These are phyloP conservation scores for Cenopis cana DNA, from an alignment of 2,888 invertebrate species.

Conservation along the genomic window DNA sequence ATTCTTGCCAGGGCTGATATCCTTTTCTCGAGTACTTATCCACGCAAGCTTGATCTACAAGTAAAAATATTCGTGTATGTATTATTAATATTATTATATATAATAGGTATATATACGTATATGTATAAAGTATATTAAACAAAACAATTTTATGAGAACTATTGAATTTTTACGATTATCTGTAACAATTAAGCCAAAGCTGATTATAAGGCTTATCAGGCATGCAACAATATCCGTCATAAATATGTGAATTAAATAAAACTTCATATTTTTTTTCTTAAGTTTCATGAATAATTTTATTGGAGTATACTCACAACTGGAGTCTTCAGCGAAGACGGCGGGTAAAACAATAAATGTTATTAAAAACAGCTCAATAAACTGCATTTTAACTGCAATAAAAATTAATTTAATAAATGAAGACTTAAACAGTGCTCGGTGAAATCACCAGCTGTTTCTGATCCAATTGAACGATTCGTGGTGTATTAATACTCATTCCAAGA, in stretches of 20 bases:
- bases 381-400: slow-evolving; percentile 58
- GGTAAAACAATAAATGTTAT: slow-evolving; percentile 60
- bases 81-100: neutral
- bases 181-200: neutral
- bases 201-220: no score
- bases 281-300: neutral
- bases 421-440: slow-evolving; percentile 35
- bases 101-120: no score
- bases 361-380: slow-evolving; percentile 58
- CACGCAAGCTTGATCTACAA: slow-evolving; percentile 79
- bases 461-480: slow-evolving; percentile 45
- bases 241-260: no score
- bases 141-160: no score
- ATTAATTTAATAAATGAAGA: slow-evolving; percentile 47
- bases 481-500: slow-evolving; percentile 67
- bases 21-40: slow-evolving; percentile 83
- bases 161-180: no score
- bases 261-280: neutral
- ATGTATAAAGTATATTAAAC: no score
- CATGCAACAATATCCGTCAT: no score
- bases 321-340: slow-evolving; percentile 68
- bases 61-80: neutral
- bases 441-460: slow-evolving; percentile 46
- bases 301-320: slow-evolving; percentile 72
- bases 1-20: slow-evolving; percentile 82